These are phyloP conservation scores for Tenthredo mesomela DNA, from an alignment of 2,888 invertebrate genomes.

Conservation along the genomic window DNA sequence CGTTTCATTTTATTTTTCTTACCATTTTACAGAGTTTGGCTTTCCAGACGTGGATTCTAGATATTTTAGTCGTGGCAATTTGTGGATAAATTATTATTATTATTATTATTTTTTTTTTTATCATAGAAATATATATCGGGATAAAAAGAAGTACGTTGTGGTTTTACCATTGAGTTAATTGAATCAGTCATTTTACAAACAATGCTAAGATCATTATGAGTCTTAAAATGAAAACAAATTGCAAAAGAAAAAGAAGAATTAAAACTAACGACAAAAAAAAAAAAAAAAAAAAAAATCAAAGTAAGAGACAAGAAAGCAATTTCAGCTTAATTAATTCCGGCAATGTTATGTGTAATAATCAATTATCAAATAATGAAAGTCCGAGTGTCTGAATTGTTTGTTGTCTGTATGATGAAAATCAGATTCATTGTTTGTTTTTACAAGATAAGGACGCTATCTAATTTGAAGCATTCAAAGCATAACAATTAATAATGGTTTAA, in stretches of 20 bases:
- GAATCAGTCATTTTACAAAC: neutral
- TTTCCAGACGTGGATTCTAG: conserved; percentile 29
- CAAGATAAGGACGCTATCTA: neutral
- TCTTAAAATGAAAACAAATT: neutral
- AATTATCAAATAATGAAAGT: neutral
- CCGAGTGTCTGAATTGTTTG: neutral
- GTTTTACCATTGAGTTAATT: neutral
- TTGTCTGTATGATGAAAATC: conserved; percentile 16
- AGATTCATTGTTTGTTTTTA: conserved; percentile 15
- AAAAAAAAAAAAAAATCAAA: no score
- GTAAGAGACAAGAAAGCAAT: neutral
- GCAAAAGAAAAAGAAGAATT: neutral
- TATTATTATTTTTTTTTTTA: neutral
- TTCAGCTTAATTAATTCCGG: neutral
- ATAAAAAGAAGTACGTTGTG: neutral
- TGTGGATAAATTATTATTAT: neutral
- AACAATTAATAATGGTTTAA: conserved; percentile 12
- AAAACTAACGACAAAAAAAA: neutral
- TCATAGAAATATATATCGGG: neutral
- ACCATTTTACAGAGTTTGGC: conserved; percentile 40
- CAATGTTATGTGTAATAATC: neutral
- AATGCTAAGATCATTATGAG: neutral
- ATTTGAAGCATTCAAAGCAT: conserved; percentile 12
- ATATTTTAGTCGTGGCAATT: conserved; percentile 32
- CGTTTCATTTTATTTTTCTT: conserved; percentile 32